phyloP scores from a whole-genome alignment of 2,888 invertebrate genomes.

The Toxonevra muliebris region DNA sequence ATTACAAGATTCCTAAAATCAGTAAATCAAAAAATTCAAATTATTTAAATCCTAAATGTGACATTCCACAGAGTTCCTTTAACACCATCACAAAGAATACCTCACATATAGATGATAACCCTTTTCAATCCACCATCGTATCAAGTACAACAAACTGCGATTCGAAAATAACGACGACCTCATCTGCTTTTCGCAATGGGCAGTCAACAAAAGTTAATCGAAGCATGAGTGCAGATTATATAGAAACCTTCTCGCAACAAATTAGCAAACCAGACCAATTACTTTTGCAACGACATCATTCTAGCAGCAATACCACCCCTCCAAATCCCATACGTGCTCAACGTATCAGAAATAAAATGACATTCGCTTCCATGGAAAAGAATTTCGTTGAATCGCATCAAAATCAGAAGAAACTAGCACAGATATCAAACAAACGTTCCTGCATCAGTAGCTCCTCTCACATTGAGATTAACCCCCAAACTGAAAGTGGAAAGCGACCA shows the following conservation, averaged over 20 bases:
- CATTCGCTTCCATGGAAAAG: conserved; percentile 54
- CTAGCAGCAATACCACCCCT: conserved; percentile 16
- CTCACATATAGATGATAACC: no score
- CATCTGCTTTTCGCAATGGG: no score
- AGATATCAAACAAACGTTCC: conserved; percentile 14
- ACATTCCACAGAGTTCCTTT: no score
- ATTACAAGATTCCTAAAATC: conserved; percentile 32
- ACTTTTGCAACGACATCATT: conserved; percentile 14
- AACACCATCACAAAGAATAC: no score
- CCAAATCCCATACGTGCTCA: conserved; percentile 29
- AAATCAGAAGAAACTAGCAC: conserved; percentile 37
- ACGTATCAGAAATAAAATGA: conserved; percentile 47
- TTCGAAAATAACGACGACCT: no score
- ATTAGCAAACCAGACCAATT: conserved; percentile 37
- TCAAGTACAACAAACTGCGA: no score
- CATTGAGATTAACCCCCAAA: not conserved
- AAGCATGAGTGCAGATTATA: conserved; percentile 23
- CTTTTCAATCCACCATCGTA: no score
- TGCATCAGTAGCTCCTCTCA: conserved; percentile 11
- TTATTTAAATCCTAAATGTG: no score
- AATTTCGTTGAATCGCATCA: conserved; percentile 39
- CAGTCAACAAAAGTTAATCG: not conserved
- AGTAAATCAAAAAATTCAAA: not conserved
- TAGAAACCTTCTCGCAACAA: conserved; percentile 43
- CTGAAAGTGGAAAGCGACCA: not conserved